phyloP scores from a whole-genome alignment of 2,797 vertebrate genomes.

The Limosa lapponica region DNA sequence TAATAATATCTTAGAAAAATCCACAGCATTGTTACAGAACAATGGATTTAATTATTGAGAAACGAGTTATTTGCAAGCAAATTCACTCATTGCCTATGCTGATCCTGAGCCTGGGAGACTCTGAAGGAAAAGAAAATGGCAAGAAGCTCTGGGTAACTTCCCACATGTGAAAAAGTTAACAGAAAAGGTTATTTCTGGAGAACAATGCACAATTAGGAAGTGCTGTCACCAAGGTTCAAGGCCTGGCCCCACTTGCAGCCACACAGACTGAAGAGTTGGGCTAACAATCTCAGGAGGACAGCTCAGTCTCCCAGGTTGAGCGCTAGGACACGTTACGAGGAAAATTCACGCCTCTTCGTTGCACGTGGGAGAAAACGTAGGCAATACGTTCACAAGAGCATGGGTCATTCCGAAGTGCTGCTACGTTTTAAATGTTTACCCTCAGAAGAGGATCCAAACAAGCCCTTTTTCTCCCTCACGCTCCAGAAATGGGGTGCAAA shows the following conservation, averaged over 20 bases:
- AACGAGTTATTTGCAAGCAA: slow-evolving; percentile 28
- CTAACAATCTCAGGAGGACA: no score
- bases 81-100: background rate
- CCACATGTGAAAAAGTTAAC: background rate
- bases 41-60: slow-evolving; percentile 40
- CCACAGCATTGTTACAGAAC: slow-evolving; percentile 24
- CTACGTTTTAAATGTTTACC: background rate
- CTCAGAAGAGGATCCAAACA: background rate
- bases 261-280: background rate
- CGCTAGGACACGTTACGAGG: no score
- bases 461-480: background rate
- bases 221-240: background rate
- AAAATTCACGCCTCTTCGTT: background rate
- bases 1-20: slow-evolving; percentile 19
- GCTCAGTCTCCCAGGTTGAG: background rate
- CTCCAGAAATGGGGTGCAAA: background rate
- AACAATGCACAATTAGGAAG: background rate
- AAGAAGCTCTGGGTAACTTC: background rate
- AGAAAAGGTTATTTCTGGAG: background rate
- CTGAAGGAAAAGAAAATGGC: background rate
- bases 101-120: background rate
- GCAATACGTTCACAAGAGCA: background rate
- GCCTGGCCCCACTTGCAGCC: background rate
- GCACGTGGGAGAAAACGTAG: background rate
- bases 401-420: background rate